These are phyloP conservation scores for Oriolus oriolus DNA, from an alignment of 2,113 vertebrate genomes.

Conservation along the genomic window DNA sequence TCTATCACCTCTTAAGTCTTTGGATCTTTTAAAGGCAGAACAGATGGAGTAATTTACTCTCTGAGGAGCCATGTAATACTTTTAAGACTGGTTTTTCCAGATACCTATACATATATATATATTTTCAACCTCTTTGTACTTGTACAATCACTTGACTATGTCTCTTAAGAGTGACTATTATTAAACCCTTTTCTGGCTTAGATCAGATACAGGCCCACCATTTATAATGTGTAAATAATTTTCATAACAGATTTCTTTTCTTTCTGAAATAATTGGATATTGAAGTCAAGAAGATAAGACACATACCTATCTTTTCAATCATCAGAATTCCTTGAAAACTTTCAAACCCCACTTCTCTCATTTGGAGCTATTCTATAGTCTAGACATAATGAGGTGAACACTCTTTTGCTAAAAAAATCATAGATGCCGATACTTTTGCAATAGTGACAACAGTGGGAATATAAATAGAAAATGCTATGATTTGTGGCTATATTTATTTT, in stretches of 20 bases:
- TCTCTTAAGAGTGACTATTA: neutral
- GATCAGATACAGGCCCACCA: neutral
- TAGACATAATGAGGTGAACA: neutral
- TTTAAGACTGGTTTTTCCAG: neutral
- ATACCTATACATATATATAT: neutral
- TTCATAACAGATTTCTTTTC: neutral
- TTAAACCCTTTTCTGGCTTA: neutral
- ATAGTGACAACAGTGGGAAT: neutral
- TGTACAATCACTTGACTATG: neutral
- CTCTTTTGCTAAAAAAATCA: neutral
- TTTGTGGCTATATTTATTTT: neutral
- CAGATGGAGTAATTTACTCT: neutral
- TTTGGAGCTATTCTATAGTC: neutral
- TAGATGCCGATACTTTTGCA: neutral
- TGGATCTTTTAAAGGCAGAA: neutral
- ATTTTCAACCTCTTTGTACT: neutral
- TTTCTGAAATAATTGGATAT: neutral
- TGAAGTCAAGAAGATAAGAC: neutral
- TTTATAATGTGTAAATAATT: neutral
- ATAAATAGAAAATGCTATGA: neutral
- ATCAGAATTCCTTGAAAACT: neutral
- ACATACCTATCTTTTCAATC: neutral
- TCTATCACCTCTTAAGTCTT: neutral
- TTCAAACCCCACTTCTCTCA: neutral
- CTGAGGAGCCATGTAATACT: neutral